phyloP scores from a whole-genome alignment of 1,140 invertebrate species.

The Cylas formicarius region DNA sequence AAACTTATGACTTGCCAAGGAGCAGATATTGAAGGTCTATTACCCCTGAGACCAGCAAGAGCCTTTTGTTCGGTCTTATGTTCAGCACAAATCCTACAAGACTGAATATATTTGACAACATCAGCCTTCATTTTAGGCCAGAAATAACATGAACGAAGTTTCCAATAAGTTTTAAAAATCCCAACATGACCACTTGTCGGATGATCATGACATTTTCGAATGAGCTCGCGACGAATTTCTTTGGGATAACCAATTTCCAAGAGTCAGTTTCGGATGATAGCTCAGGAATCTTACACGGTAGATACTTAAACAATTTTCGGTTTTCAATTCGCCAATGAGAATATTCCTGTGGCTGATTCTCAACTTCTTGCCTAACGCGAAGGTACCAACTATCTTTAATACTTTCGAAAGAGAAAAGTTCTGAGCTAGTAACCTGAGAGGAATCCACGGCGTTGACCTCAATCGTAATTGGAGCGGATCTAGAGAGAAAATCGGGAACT shows the following conservation, averaged over 20 bases:
- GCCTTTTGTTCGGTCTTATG: conserved; percentile 8
- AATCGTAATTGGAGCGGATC: no score
- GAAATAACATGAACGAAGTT: conserved; percentile 7
- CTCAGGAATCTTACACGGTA: background rate
- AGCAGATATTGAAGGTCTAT: no score
- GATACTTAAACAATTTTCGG: no score
- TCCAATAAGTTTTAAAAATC: conserved; percentile 5
- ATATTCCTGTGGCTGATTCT: no score
- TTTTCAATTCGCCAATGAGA: no score
- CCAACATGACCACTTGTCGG: conserved; percentile 6
- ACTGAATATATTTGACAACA: conserved; percentile 5
- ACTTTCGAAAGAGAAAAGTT: no score
- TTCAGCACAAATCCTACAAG: conserved; percentile 1
- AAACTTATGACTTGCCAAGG: no score
- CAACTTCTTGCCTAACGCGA: no score
- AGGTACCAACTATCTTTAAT: no score
- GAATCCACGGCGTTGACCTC: no score
- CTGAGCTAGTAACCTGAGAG: no score
- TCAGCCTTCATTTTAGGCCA: conserved; percentile 18
- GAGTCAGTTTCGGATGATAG: background rate
- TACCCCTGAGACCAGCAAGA: background rate
- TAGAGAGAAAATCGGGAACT: no score
- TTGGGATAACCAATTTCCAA: conserved; percentile 7
- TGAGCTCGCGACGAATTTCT: background rate
- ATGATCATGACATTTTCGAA: background rate